Percentiles rank a stretch among this genome's conserved stretches.
phyloP scores from a whole-genome alignment of 1,140 invertebrate species.

The Philopotamus ludificatus region DNA sequence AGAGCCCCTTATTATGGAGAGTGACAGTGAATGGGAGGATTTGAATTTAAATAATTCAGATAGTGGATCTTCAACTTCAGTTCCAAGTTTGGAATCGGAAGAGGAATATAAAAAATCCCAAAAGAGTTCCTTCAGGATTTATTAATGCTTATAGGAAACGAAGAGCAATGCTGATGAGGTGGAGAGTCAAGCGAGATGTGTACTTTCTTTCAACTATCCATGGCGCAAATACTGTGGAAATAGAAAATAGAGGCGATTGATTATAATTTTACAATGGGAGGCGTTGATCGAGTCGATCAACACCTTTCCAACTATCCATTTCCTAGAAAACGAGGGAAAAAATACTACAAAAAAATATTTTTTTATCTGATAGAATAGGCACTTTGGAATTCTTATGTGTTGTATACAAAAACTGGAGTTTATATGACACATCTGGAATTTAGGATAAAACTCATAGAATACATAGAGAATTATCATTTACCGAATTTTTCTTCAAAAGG shows the following conservation, averaged over 20 bases:
- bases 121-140: conserved; percentile 15
- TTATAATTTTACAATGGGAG: conserved; percentile 20
- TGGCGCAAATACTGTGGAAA: conserved; percentile 6
- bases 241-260: conserved; percentile 9
- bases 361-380: conserved; percentile 18
- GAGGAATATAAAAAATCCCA: conserved; percentile 15
- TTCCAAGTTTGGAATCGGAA: conserved; percentile 3
- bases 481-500: conserved; percentile 7
- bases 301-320: conserved; percentile 19
- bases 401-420: conserved; percentile 18
- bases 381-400: conserved; percentile 19
- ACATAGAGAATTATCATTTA: conserved; percentile 10
- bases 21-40: conserved; percentile 3
- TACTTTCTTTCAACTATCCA: conserved; percentile 23
- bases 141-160: conserved; percentile 1
- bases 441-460: conserved; percentile 20
- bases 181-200: conserved; percentile 24
- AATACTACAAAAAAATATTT: conserved; percentile 26
- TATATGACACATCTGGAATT: conserved; percentile 13
- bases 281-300: conserved; percentile 11
- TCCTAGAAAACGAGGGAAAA: conserved; percentile 26
- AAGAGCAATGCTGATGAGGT: conserved; percentile 26
- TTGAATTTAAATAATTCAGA: conserved; percentile 4
- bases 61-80: conserved; percentile 10
- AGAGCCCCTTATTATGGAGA: conserved; percentile 1